Base-by-base conservation (phyloP, 2,113 vertebrate genomes). In the Dasyurus viverrinus region DNA sequence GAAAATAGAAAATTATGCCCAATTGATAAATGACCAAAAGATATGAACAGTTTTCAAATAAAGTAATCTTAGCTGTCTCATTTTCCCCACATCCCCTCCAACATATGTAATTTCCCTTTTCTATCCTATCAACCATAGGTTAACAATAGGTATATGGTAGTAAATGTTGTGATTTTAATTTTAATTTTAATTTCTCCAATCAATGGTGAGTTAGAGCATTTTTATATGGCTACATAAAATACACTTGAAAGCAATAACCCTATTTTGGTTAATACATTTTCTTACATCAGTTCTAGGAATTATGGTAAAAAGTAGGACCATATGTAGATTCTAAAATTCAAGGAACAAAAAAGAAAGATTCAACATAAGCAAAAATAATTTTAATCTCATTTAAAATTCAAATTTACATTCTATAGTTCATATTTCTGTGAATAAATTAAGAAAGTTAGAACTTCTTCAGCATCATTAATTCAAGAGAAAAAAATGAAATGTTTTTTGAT, bases 331-430 rank as follows among this genome's bases (percentile, higher is more conserved):
- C 16, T 42, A 42, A 76, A n/a, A 76, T 76, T 22, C 36, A 76
- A 42, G 36, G 16, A 76, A 76, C 36, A 76, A 53, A n/a, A 2
- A 96, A 24, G 93, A 23, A 94, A 94, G 89, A 91, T 91, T 57
- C 3, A 90, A 91, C 19, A 89, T 16, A 26, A 54, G 42, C 60
- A 93, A 95, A 54, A 95, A 89, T 47, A 0, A 92, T 60, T 9
- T 91, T 93, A 50, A 55, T 30, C 30, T 89, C 50, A 90, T 68
- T 92, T 96, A 93, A 96, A 94, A 96, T 60, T 42, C 46, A 96
- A 24, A 76, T 76, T 42, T 42, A 22, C 16, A n/a, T 76, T 76
- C 68, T 76, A 42, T n/a, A 76, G n/a, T 5, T 16, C 68, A 76
- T 8, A 2, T 42, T 76, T 76, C 68, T 6, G 0, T 57, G n/a